These are phyloP conservation scores for Hylaeus anthracinus DNA, from an alignment of 1,140 invertebrate genomes.

Conservation along the genomic window DNA sequence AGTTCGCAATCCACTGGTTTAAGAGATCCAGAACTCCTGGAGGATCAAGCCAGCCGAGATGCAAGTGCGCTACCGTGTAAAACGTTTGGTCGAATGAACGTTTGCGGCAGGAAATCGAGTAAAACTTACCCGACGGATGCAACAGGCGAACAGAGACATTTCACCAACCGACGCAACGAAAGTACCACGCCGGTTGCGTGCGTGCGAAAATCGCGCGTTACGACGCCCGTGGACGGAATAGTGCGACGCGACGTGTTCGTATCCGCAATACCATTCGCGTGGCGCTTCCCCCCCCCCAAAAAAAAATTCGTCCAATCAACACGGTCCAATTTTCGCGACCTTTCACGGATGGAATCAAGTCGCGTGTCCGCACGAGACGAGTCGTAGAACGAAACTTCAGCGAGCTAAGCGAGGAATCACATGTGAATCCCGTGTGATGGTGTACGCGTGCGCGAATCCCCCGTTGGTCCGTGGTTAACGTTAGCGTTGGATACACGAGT, in stretches of 20 bases:
- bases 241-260: neutral
- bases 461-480: neutral
- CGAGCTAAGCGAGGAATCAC: no score
- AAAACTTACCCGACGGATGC: constrained; percentile 73
- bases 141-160: constrained; percentile 75
- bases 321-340: neutral
- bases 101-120: neutral
- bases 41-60: no score
- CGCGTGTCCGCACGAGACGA: constrained; percentile 21
- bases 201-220: neutral
- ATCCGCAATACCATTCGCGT: constrained; percentile 18
- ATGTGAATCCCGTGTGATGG: no score
- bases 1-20: no score
- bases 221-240: neutral
- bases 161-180: neutral
- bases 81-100: no score
- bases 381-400: constrained; percentile 18
- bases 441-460: constrained; percentile 39
- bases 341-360: neutral
- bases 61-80: no score
- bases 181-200: neutral
- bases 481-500: no score
- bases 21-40: no score
- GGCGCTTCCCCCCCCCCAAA: no score
- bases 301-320: neutral